Evolutionary conservation across 2,888 invertebrate genomes (phyloP), one percentile per base, ranked within the genome.

Genomic region (Heliconius erato): DNA sequence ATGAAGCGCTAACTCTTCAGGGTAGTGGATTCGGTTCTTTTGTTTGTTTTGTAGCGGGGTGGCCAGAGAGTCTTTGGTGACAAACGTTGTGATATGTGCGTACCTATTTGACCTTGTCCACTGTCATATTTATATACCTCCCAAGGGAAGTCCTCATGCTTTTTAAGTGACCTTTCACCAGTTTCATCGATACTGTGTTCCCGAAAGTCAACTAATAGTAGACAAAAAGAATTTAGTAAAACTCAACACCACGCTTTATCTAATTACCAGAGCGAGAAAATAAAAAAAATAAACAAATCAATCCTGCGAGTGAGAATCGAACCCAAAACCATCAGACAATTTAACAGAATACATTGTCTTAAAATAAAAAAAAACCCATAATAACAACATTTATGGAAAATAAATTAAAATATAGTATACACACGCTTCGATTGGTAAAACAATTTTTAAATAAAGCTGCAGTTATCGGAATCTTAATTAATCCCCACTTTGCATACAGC

Each of bases 391-490:
- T 76, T 63, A 35, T 63, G 35, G 28, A 1, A 9, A 35, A 35
- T n/a, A 76, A 67, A 44, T 77, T 71, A 65, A 16, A 54, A 63
- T 71, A 71, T 40, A 54, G 69, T 49, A 35, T 71, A 77, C 77
- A 35, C 81, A 77, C 77, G 63, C 63, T 81, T 69, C 71, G 69
- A 80, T 80, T 76, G 80, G 77, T 71, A 63, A 81, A 81, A 77
- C 81, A 78, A 71, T 81, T 83, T 83, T 78, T 59, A 78, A 83
- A 79, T 81, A 81, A 81, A 44, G 81, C 83, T 78, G 81, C 74
- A 79, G 81, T 83, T 83, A 81, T 83, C 83, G 79, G 79, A 79
- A 63, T 81, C 81, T 83, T 83, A 83, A 83, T 83, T 83, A 81
- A 81, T 83, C 81, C 74, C 54, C 68, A 79, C 72, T 83, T 81